Evolutionary conservation across 2,797 vertebrate species (phyloP).

Genomic region (Alca torda): DNA sequence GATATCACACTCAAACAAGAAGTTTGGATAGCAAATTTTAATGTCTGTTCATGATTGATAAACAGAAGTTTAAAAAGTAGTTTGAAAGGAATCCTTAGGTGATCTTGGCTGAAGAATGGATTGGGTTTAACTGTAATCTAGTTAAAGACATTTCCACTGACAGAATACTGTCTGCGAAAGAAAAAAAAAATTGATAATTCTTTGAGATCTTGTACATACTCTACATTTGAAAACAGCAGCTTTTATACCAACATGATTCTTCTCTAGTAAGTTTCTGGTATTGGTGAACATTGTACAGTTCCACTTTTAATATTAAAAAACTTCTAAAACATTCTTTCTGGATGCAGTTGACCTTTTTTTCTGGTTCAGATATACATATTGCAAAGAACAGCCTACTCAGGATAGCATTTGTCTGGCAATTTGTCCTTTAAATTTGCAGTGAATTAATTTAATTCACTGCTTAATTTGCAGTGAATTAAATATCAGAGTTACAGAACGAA

Average conservation of each 20-base stretch:
- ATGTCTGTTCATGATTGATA: not conserved
- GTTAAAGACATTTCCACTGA: not conserved
- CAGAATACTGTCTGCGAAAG: not conserved
- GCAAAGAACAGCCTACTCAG: not conserved
- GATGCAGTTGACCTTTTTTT: not conserved
- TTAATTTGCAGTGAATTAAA: not conserved
- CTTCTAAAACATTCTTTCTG: not conserved
- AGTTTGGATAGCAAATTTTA: not conserved
- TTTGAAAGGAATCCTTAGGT: not conserved
- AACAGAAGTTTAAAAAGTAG: not conserved
- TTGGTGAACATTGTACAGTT: not conserved
- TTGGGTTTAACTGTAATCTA: not conserved
- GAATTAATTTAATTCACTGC: not conserved
- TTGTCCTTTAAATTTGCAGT: slow-evolving; percentile 13
- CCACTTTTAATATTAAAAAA: not conserved
- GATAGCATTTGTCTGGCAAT: not conserved
- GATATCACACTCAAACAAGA: not conserved
- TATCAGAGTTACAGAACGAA: not conserved
- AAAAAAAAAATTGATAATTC: not conserved
- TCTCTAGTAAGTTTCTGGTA: not conserved
- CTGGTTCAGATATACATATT: not conserved
- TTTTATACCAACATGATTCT: not conserved
- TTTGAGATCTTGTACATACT: not conserved
- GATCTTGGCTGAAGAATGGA: not conserved
- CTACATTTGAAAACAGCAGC: not conserved